phyloP scores from a whole-genome alignment of 2,113 vertebrate species.

The Merops nubicus region DNA sequence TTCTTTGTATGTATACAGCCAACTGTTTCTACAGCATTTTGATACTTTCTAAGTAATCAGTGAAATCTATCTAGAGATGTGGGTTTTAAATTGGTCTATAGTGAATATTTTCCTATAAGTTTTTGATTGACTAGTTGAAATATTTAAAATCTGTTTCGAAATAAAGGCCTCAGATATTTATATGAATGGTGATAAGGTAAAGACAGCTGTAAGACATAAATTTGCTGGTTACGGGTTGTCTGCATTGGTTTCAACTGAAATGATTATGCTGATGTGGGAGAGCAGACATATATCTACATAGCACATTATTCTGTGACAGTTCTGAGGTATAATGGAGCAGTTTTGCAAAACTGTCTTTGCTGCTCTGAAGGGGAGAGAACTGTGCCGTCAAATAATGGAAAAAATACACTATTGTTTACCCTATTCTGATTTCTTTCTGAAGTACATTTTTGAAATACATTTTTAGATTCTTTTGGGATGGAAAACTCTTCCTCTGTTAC shows the following conservation, averaged over 20 bases:
- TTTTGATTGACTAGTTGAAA: not conserved
- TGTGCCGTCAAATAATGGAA: not conserved
- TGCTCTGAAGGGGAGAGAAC: not conserved
- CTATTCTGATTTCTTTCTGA: not conserved
- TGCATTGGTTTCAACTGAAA: not conserved
- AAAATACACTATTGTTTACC: not conserved
- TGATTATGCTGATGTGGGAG: not conserved
- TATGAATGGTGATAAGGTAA: not conserved
- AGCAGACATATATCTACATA: not conserved
- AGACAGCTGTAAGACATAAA: not conserved
- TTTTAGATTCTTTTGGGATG: not conserved
- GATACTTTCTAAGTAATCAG: not conserved
- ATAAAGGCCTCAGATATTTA: not conserved
- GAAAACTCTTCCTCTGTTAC: not conserved
- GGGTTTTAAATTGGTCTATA: not conserved
- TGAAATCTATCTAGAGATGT: not conserved
- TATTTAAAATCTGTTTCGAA: not conserved
- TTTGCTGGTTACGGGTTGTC: not conserved
- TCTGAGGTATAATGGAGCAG: not conserved
- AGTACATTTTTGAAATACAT: not conserved
- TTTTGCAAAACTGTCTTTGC: not conserved
- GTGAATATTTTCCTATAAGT: not conserved
- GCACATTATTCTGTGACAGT: not conserved
- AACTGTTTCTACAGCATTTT: not conserved
- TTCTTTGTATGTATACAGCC: not conserved